A percentile compares a stretch with the other conserved stretches of the same genome.
These are phyloP conservation scores for Alligator mississippiensis DNA, from an alignment of 2,113 vertebrate species.

Conservation along the genomic window DNA sequence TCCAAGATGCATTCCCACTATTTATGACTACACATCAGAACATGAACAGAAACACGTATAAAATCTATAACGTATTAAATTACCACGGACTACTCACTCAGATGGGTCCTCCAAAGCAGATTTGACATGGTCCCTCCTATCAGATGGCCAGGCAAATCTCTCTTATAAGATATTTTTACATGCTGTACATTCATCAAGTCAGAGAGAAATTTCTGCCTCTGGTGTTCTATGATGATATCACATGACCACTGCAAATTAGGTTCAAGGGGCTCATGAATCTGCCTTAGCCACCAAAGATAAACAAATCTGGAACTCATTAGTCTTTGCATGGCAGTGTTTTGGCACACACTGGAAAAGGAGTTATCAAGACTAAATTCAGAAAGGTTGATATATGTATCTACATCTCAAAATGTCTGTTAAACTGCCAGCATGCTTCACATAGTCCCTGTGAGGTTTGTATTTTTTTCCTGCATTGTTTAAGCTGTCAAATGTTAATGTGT, in stretches of 20 bases:
- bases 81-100: conserved; percentile 20
- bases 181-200: neutral
- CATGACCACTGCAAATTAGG: conserved; percentile 31
- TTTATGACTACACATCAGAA: conserved; percentile 50
- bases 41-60: conserved; percentile 34
- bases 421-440: conserved; percentile 74
- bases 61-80: conserved; percentile 41
- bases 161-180: conserved; percentile 20
- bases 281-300: conserved; percentile 67
- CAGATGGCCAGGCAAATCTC: conserved; percentile 53
- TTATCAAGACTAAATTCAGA: conserved; percentile 70
- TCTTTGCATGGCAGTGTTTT: conserved; percentile 70
- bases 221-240: conserved; percentile 35
- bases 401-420: conserved; percentile 69
- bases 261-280: conserved; percentile 73
- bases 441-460: conserved; percentile 61
- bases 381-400: conserved; percentile 70
- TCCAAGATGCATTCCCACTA: neutral
- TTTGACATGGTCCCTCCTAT: conserved; percentile 38
- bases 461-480: conserved; percentile 73
- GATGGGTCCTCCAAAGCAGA: conserved; percentile 18
- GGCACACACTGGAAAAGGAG: conserved; percentile 64
- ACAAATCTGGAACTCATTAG: conserved; percentile 72
- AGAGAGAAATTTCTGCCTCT: conserved; percentile 35
- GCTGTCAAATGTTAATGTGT: conserved; percentile 72